Conservation (phyloP, 2,797 vertebrate genomes). For the Chiloscyllium punctatum region DNA sequence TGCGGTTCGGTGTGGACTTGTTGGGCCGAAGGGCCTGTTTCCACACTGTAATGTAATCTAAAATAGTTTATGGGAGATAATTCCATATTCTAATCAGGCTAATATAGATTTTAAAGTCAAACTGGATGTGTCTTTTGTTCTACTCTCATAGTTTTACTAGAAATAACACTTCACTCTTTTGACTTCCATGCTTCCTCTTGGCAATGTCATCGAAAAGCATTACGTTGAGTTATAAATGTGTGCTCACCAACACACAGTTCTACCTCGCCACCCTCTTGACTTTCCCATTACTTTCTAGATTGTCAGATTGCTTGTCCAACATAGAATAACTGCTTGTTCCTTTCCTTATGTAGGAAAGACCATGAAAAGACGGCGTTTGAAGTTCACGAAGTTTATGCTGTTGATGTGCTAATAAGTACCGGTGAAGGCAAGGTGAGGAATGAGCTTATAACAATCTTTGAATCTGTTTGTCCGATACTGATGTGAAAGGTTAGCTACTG, state of each 20-base stretch:
- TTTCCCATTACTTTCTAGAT: too few relatives aligned
- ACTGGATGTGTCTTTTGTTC: background rate
- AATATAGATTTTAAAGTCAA: background rate
- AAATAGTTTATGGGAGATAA: background rate
- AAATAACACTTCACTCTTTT: background rate
- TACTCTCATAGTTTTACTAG: background rate
- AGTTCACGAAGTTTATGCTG: conserved; percentile 94
- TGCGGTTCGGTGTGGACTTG: too few relatives aligned
- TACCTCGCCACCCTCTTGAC: too few relatives aligned
- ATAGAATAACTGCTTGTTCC: conserved; percentile 12
- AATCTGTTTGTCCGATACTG: background rate
- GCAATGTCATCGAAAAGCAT: too few relatives aligned
- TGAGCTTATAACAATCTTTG: background rate
- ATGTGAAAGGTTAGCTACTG: too few relatives aligned
- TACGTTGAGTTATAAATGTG: too few relatives aligned
- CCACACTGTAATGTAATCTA: too few relatives aligned
- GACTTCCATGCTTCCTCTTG: background rate
- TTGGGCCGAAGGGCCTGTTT: too few relatives aligned
- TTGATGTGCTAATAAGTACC: conserved; percentile 90
- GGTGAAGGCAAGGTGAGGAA: conserved; percentile 90
- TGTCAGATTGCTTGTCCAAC: too few relatives aligned
- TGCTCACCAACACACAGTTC: too few relatives aligned
- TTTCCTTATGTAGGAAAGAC: conserved; percentile 73
- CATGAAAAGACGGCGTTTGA: conserved; percentile 97
- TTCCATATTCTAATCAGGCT: background rate